Evolutionary conservation across 2,888 invertebrate genomes (phyloP).

Genomic region (Pherbina coryleti): DNA sequence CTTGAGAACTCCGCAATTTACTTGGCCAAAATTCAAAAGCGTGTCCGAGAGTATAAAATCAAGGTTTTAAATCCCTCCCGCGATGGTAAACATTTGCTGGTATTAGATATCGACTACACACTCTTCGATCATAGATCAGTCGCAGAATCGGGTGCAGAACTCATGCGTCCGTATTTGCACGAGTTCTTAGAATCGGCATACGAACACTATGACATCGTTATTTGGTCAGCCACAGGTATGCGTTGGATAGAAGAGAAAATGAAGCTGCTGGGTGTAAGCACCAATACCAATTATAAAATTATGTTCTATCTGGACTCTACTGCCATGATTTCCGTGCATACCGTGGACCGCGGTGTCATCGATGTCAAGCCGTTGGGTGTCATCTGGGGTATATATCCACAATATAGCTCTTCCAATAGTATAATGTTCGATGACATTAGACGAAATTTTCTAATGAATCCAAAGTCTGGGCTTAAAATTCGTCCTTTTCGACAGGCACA

Average conservation of each 20-base stretch:
- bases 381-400: constrained; percentile 95
- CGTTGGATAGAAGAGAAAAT: constrained; percentile 99
- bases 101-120: constrained; percentile 96
- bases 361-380: constrained; percentile 96
- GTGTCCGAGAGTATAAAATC: constrained; percentile 87
- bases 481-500: constrained; percentile 93
- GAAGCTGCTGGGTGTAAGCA: constrained; percentile 88
- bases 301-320: constrained; percentile 90
- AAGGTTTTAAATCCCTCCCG: constrained; percentile 85
- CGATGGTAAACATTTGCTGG: constrained; percentile 88
- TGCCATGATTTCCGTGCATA: constrained; percentile 96
- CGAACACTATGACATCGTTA: constrained; percentile 93
- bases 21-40: constrained; percentile 84
- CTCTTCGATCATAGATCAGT: constrained; percentile 95
- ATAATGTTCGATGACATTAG: constrained; percentile 98
- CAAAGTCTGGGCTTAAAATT: constrained; percentile 91
- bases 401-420: constrained; percentile 91
- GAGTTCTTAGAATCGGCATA: constrained; percentile 92
- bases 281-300: constrained; percentile 88
- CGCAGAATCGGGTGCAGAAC: constrained; percentile 87
- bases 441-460: constrained; percentile 97
- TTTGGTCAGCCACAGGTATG: constrained; percentile 99
- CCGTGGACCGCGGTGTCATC: constrained; percentile 90
- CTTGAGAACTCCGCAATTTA: constrained; percentile 74
- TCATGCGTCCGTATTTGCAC: constrained; percentile 96